Evolutionary conservation across 2,113 vertebrate species (phyloP).

Genomic region (Phylloscopus trochiloides): DNA sequence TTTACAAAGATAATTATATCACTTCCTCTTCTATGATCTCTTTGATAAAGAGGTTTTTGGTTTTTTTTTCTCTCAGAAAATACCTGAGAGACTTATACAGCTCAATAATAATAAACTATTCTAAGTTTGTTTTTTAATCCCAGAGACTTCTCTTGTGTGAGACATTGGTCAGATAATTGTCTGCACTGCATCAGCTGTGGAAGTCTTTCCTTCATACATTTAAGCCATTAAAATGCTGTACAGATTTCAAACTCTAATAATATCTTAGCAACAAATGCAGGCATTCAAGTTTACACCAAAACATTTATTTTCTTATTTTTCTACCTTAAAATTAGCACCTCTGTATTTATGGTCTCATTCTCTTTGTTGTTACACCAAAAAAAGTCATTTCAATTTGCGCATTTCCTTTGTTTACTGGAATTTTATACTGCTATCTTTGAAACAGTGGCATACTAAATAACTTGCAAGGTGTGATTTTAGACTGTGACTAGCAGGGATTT

Average conservation of each 20-base stretch:
- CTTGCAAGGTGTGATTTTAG: not conserved
- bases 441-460: not conserved
- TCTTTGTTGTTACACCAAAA: not conserved
- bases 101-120: not conserved
- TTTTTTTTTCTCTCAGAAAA: not conserved
- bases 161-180: not conserved
- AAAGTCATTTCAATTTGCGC: not conserved
- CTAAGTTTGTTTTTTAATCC: not conserved
- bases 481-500: not conserved
- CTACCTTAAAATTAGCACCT: not conserved
- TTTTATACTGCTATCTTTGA: not conserved
- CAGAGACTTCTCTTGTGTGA: not conserved
- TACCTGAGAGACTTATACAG: not conserved
- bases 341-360: not conserved
- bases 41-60: not conserved
- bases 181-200: not conserved
- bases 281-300: not conserved
- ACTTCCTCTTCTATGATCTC: not conserved
- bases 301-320: not conserved
- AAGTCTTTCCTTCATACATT: not conserved
- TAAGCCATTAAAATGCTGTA: not conserved
- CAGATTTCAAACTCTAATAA: not conserved
- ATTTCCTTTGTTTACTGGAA: not conserved
- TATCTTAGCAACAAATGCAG: not conserved
- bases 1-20: not conserved